Percentiles rank a stretch among this genome's conserved stretches.
Conservation (phyloP, 2,888 invertebrate species). For the Trilocha varians region DNA sequence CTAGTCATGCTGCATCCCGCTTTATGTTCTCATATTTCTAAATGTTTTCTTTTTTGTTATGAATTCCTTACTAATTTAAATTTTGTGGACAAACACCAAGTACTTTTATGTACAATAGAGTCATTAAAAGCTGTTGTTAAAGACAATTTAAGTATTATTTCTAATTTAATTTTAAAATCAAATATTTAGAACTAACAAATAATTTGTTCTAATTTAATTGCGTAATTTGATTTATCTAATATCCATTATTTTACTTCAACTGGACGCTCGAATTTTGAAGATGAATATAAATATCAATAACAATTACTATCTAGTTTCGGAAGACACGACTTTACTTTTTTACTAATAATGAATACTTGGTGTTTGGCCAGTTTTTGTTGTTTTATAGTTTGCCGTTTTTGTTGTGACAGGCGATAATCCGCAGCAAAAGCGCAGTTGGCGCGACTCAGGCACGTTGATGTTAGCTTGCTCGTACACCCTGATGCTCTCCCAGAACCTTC, state of each 20-base stretch:
- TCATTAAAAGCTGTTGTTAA: neutral
- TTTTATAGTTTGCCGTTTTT: conserved; percentile 38
- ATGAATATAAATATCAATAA: no score
- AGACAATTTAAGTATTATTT: no score
- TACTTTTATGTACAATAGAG: conserved; percentile 8
- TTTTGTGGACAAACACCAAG: neutral
- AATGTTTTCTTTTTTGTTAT: neutral
- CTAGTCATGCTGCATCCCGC: conserved; percentile 58
- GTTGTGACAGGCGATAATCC: conserved; percentile 59
- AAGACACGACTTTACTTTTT: no score
- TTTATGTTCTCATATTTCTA: conserved; percentile 15
- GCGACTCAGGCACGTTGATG: conserved; percentile 77
- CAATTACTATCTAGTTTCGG: no score
- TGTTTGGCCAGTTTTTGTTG: conserved; percentile 5
- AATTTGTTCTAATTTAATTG: no score
- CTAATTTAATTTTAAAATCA: no score
- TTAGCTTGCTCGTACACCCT: conserved; percentile 84
- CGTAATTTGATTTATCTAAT: no score
- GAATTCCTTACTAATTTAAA: neutral
- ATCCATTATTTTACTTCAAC: no score
- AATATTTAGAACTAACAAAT: no score
- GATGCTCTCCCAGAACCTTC: conserved; percentile 80
- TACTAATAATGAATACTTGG: neutral
- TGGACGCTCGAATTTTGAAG: no score
- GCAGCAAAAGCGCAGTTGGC: conserved; percentile 71